Evolutionary conservation across 2,113 vertebrate species (phyloP), one percentile per base, ranked within the genome.

Genomic region (Pseudopipra pipra): DNA sequence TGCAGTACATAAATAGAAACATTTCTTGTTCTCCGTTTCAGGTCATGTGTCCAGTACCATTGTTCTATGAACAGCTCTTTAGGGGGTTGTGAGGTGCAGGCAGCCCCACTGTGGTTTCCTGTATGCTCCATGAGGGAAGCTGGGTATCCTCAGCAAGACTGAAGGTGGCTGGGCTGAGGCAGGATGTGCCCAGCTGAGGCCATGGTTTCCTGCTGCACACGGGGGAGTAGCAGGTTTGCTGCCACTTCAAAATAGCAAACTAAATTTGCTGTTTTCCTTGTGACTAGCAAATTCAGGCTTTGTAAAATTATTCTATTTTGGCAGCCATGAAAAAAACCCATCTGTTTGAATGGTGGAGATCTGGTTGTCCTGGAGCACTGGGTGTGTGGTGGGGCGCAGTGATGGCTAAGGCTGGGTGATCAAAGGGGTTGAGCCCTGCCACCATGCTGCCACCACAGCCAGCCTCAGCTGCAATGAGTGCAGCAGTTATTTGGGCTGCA

Each of bases 71-170:
- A 33, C 30, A 65, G 24, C 43, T 76, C 20, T 63, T 59, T 27
- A 39, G 39, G 51, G 37, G 7, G 8, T 28, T 41, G 14, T 37
- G 33, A 20, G 28, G 31, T 22, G 44, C 68, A 81, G 51, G 16
- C 62, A 80, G 30, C 33, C 25, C 22, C 1, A 0, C 3, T 55
- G 47, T 81, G 37, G 39, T 79, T 46, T 66, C 25, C n/a, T 58
- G 35, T 1, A 0, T 16, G 17, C 63, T 59, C 5, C 1, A 4
- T 27, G 61, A 28, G 68, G 84, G 68, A 35, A 52, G 12, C 2
- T 0, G 27, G 23, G 37, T 22, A 33, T n/a, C 28, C 14, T 22
- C 47, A 54, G 19, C 0, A 0, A 67, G 30, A 31, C 1, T 8
- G 30, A 63, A 27, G 33, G n/a, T 9, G 10, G 12, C 61, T 39